A percentile compares a stretch with the other conserved stretches of the same genome.
These are phyloP conservation scores for Syngnathus floridae DNA, from an alignment of 2,113 vertebrate genomes.

Conservation along the genomic window DNA sequence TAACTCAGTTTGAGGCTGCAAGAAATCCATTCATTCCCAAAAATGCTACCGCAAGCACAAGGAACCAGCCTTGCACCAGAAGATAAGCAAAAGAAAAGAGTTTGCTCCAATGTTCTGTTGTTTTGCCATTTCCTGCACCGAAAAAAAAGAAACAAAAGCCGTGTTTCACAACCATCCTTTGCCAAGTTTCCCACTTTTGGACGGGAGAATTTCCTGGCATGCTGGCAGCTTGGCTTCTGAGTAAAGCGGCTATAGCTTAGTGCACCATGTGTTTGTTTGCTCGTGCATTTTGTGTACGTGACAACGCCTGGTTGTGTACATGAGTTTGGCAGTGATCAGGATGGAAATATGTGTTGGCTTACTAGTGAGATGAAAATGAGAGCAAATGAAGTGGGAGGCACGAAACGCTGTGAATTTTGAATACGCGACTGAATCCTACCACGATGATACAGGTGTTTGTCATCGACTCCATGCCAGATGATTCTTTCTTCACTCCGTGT, in stretches of 20 bases:
- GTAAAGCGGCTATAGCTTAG: slow-evolving; percentile 25
- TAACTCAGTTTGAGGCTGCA: slow-evolving; percentile 14
- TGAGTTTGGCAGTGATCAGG: slow-evolving; percentile 29
- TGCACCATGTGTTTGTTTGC: slow-evolving; percentile 17
- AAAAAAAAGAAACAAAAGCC: slow-evolving; percentile 37
- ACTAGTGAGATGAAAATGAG: slow-evolving; percentile 42
- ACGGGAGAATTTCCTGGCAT: slow-evolving; percentile 18
- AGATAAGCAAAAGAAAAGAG: slow-evolving; percentile 15
- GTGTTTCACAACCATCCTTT: slow-evolving; percentile 6
- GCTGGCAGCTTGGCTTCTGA: slow-evolving; percentile 11
- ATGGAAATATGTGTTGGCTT: slow-evolving; percentile 39
- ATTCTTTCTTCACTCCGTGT: slow-evolving; percentile 19
- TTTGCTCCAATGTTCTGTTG: slow-evolving; percentile 15
- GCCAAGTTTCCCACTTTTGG: slow-evolving; percentile 29
- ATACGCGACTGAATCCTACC: slow-evolving; percentile 26
- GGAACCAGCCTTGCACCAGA: neutral
- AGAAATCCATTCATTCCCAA: slow-evolving; percentile 7
- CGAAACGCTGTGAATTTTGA: slow-evolving; percentile 30
- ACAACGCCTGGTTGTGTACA: slow-evolving; percentile 17
- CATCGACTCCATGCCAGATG: slow-evolving; percentile 29
- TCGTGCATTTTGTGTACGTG: slow-evolving; percentile 22
- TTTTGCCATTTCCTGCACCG: slow-evolving; percentile 20
- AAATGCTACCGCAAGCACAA: slow-evolving; percentile 6
- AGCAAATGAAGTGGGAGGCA: slow-evolving; percentile 44
- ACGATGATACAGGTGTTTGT: slow-evolving; percentile 58